Base-by-base conservation (phyloP, 2,797 vertebrate species). In the Neopelma chrysocephalum region DNA sequence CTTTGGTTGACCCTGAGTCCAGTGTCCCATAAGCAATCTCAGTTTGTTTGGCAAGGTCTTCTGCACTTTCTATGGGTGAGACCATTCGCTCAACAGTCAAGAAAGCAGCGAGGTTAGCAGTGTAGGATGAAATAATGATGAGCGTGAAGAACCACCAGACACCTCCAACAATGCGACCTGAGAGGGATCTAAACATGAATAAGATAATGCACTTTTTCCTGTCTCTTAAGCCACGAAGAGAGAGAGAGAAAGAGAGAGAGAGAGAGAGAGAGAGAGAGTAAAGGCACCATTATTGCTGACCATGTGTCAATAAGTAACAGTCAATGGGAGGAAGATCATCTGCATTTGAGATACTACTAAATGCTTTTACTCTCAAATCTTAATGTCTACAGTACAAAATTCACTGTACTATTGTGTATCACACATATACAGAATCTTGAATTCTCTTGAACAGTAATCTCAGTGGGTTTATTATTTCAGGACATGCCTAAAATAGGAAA, bases 101-200 rank as follows among this genome's bases (percentile, higher is more conserved):
- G 98, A 99, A 99, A 89, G 99, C 99, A 90, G 99, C 99, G 96
- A 99, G 98, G 97, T 99, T 99, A 97, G 99, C 99, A 45, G 99
- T 99, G 94, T 99, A 99, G 73, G 99, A 99, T 43, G 99, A 99
- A 97, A 99, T 99, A 97, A 99, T 99, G 98, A 99, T 99, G 87
- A 99, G 99, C 10, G 99, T 99, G 97, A 99, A 99, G 98, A 99
- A 99, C 99, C 99, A 99, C 99, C 99, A 99, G 32, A 99, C 99
- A 53, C 99, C 99, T 90, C 99, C 99, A 15, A 99, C 99, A 62
- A 99, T 99, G 80, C 99, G 99, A 96, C 99, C 99, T 90, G 99
- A 99, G 97, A 99, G 98, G 95, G 99, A 99, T 98, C 99, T 99
- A 98, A 98, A 98, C 94, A 97, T 21, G 94, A 97, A 98, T 83